Conservation (phyloP, 2,113 vertebrate species). For the human (Homo sapiens) region DNA sequence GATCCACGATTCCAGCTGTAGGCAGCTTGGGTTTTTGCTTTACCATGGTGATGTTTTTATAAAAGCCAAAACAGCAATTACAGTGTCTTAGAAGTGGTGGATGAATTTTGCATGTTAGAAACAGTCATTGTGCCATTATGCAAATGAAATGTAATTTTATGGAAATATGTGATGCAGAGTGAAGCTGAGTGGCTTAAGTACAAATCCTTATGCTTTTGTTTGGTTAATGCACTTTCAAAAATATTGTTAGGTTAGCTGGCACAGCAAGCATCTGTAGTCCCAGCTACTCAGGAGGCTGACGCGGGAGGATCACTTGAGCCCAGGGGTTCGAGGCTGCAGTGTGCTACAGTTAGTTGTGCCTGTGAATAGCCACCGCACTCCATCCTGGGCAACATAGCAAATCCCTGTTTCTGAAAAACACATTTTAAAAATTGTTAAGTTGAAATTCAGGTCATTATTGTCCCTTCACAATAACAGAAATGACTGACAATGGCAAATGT, state of each 20-base stretch:
- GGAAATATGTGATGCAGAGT: neutral
- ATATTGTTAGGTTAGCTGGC: neutral
- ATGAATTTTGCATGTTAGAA: conserved; percentile 36
- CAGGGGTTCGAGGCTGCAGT: neutral
- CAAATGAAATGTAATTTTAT: conserved; percentile 44
- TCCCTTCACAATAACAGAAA: neutral
- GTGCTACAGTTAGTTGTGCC: neutral
- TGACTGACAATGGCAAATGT: neutral
- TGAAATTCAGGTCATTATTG: conserved; percentile 3
- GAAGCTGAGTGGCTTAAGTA: neutral
- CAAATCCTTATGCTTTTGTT: neutral
- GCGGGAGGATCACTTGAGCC: neutral
- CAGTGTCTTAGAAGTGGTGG: neutral
- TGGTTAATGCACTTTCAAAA: neutral
- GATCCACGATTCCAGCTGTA: neutral
- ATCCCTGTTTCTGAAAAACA: neutral
- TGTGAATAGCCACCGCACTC: neutral
- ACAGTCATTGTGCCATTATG: neutral
- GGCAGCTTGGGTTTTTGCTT: neutral
- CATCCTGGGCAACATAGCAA: neutral
- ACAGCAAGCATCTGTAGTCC: neutral
- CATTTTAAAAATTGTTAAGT: neutral
- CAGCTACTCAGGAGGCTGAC: neutral
- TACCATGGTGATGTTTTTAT: neutral
- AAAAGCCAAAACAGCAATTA: conserved; percentile 17